Conservation (phyloP, 2,888 invertebrate genomes). For the Ormyrus pomaceus region DNA sequence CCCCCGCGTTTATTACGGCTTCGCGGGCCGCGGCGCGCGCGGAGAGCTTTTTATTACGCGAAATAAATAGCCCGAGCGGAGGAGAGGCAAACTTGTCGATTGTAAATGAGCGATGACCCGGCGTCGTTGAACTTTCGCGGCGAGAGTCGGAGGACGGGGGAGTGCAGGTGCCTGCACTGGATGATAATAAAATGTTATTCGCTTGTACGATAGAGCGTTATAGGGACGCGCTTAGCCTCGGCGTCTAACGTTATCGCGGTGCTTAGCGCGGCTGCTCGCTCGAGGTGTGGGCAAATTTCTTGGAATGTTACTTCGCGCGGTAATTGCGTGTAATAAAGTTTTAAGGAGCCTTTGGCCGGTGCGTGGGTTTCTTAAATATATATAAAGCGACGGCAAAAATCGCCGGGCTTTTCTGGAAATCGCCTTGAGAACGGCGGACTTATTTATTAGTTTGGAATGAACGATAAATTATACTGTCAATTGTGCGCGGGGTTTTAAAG, state of each 20-base stretch:
- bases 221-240: background rate
- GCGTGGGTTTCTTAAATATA: too few relatives aligned
- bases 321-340: too few relatives aligned
- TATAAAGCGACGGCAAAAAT: too few relatives aligned
- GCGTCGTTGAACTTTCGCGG: conserved; percentile 39
- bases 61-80: background rate
- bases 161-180: background rate
- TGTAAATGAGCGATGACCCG: conserved; percentile 52
- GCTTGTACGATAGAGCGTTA: conserved; percentile 8
- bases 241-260: background rate
- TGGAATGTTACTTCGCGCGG: background rate
- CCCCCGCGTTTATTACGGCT: too few relatives aligned
- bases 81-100: conserved; percentile 37
- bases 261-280: background rate
- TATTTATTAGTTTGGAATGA: too few relatives aligned
- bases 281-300: conserved; percentile 21
- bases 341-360: too few relatives aligned
- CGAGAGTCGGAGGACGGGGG: background rate
- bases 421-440: too few relatives aligned
- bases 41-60: conserved; percentile 17
- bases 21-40: background rate
- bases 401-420: too few relatives aligned
- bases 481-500: too few relatives aligned
- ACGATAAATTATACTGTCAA: too few relatives aligned
- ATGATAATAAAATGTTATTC: conserved; percentile 38